phyloP scores from a whole-genome alignment of 2,888 invertebrate genomes.

The Polydesmus complanatus region DNA sequence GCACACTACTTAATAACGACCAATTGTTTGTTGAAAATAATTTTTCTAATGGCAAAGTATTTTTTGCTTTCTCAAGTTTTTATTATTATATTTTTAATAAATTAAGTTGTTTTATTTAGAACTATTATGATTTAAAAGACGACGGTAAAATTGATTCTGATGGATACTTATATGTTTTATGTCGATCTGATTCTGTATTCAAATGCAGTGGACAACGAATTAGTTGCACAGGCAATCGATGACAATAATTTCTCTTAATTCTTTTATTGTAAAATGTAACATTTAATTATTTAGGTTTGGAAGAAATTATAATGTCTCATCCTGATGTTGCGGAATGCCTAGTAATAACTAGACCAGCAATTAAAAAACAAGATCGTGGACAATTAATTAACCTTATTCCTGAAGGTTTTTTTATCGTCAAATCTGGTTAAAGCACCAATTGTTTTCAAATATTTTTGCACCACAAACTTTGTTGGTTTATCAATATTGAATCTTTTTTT shows the following conservation, averaged over 20 bases:
- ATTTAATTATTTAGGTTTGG: no score
- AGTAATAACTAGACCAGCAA: not conserved
- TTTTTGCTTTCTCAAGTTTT: no score
- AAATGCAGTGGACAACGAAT: constrained; percentile 5
- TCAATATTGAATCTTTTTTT: no score
- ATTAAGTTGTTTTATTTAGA: no score
- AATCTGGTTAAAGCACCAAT: constrained; percentile 1
- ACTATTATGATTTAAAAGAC: constrained; percentile 8
- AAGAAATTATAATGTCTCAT: constrained; percentile 9
- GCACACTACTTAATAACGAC: not conserved
- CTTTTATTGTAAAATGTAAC: no score
- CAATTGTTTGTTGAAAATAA: not conserved
- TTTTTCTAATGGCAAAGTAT: no score
- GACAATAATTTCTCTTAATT: no score
- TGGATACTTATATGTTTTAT: constrained; percentile 8
- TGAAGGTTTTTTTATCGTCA: constrained; percentile 8
- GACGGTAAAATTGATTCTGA: constrained; percentile 1
- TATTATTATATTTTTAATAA: no score
- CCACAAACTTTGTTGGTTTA: no score
- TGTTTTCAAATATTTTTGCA: no score
- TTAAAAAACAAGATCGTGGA: not conserved
- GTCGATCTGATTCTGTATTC: constrained; percentile 4
- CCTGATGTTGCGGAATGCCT: constrained; percentile 9
- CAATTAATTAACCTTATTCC: not conserved
- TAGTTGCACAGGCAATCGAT: not conserved